These are phyloP conservation scores for Diadumene lineata DNA, from an alignment of 92 coral and sea anemone species.

Conservation along the genomic window DNA sequence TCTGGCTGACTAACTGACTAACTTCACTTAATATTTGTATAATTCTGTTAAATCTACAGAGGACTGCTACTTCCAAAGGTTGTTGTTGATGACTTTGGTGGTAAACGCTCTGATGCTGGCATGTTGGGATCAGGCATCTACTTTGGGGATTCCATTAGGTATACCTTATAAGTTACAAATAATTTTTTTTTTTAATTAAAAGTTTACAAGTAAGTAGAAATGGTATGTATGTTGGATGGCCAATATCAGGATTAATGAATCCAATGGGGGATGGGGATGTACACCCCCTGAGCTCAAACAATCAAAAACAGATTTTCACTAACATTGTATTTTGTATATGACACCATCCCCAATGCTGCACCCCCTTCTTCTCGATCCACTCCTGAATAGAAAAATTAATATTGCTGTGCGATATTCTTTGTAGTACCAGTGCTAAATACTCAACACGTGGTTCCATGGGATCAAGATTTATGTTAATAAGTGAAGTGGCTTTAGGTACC, in stretches of 20 bases:
- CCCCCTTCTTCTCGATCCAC: too few species aligned
- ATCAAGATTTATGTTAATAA: constrained; percentile 77
- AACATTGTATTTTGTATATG: too few species aligned
- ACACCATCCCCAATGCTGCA: too few species aligned
- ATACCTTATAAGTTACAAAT: not conserved
- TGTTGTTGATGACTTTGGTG: constrained; percentile 93
- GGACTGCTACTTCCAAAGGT: constrained; percentile 91
- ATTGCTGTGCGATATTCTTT: not conserved
- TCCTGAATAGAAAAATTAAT: too few species aligned
- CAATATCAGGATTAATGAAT: not conserved
- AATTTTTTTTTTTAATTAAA: not conserved
- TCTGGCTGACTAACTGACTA: too few species aligned
- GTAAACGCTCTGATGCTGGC: constrained; percentile 90
- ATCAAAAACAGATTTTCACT: too few species aligned
- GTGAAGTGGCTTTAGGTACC: constrained; percentile 89
- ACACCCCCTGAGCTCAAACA: too few species aligned
- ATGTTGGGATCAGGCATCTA: constrained; percentile 92
- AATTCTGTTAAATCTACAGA: constrained; percentile 29
- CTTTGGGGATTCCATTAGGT: constrained; percentile 85
- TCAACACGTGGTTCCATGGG: constrained; percentile 83
- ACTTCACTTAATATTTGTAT: too few species aligned
- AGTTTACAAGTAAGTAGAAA: not conserved
- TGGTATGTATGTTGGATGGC: not conserved
- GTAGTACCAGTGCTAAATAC: constrained; percentile 88
- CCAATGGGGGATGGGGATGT: too few species aligned